phyloP scores from a whole-genome alignment of 2,888 invertebrate species.

The Polyommatus iphigenia region DNA sequence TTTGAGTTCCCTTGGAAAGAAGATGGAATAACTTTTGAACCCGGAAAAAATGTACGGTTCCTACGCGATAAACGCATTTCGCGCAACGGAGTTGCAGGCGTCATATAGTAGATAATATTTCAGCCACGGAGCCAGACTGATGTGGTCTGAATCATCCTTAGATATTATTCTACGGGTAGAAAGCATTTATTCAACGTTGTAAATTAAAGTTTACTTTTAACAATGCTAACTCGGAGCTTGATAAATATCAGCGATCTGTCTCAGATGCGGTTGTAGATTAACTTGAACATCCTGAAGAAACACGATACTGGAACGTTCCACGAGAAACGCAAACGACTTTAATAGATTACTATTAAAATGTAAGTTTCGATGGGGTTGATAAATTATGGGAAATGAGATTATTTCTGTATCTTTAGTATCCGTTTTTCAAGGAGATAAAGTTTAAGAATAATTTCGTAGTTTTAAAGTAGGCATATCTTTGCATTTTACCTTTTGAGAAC shows the following conservation, averaged over 20 bases:
- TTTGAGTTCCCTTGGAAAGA: no score
- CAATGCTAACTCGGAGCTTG: slow-evolving; percentile 55
- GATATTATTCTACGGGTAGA: neutral
- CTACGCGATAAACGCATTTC: no score
- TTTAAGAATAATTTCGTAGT: no score
- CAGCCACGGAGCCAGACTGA: neutral
- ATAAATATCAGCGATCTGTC: slow-evolving; percentile 68
- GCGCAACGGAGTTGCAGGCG: no score
- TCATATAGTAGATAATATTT: neutral
- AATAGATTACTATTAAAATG: neutral
- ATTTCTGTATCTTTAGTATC: no score
- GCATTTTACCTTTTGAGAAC: no score
- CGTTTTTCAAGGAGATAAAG: no score
- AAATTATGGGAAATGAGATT: no score
- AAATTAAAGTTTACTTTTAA: slow-evolving; percentile 61
- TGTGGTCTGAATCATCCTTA: no score
- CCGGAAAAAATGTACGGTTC: no score
- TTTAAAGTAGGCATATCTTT: no score
- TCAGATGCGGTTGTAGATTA: slow-evolving; percentile 33
- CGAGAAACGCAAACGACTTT: neutral
- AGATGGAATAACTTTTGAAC: no score
- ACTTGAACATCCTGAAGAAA: slow-evolving; percentile 22
- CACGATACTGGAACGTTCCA: neutral
- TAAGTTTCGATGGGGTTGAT: neutral
- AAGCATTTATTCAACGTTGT: slow-evolving; percentile 58